These are phyloP conservation scores for Xylota segnis DNA, from an alignment of 2,888 invertebrate species.

Conservation along the genomic window DNA sequence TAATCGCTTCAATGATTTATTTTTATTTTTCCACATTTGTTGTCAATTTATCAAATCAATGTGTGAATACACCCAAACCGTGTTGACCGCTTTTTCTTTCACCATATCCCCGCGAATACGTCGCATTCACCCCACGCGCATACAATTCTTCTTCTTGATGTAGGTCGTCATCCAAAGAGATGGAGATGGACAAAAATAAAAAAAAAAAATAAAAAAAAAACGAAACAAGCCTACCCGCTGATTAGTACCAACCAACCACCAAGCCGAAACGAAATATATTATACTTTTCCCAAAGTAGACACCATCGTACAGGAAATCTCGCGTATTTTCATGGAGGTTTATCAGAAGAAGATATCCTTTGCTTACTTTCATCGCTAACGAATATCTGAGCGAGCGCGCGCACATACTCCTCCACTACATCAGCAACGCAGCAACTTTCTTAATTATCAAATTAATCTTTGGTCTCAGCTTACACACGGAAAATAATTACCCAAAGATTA, in stretches of 20 bases:
- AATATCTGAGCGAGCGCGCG: constrained; percentile 24
- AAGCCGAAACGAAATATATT: constrained; percentile 12
- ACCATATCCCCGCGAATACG: not conserved
- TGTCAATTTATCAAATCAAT: constrained; percentile 75
- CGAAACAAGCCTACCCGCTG: constrained; percentile 37
- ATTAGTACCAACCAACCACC: constrained; percentile 38
- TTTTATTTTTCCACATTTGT: constrained; percentile 56
- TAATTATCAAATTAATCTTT: constrained; percentile 74
- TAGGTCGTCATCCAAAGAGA: constrained; percentile 61
- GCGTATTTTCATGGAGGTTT: constrained; percentile 48
- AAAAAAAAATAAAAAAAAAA: no score
- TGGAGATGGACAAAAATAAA: constrained; percentile 9
- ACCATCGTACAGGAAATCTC: not conserved
- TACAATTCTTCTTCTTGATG: constrained; percentile 62
- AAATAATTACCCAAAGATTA: constrained; percentile 74
- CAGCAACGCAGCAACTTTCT: constrained; percentile 58
- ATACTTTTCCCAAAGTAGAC: constrained; percentile 12
- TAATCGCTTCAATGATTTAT: constrained; percentile 43
- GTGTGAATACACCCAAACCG: constrained; percentile 59
- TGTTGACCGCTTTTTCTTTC: constrained; percentile 57
- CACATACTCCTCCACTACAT: constrained; percentile 3
- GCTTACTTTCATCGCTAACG: constrained; percentile 67
- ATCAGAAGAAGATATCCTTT: constrained; percentile 49
- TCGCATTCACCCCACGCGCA: constrained; percentile 21
- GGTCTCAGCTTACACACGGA: constrained; percentile 55